Evolutionary conservation across 2,888 invertebrate species (phyloP).

Genomic region (Scrobipalpa costella): DNA sequence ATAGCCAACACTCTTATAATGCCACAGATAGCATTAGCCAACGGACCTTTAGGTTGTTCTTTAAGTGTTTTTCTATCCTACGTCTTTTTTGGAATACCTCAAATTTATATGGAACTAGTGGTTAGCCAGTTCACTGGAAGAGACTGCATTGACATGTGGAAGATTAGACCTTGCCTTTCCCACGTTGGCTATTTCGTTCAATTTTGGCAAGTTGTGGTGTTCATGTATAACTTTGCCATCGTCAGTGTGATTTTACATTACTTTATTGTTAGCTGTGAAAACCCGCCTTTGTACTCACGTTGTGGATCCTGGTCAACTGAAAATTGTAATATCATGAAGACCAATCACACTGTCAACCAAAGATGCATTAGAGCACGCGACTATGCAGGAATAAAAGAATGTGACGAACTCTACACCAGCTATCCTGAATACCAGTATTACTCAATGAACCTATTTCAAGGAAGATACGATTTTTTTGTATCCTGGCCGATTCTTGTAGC

Average conservation of each 20-base stretch:
- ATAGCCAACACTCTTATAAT: neutral
- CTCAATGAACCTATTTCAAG: conserved; percentile 46
- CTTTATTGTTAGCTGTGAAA: conserved; percentile 66
- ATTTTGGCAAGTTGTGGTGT: conserved; percentile 51
- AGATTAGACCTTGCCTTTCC: conserved; percentile 55
- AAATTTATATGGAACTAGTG: conserved; percentile 67
- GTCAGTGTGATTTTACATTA: conserved; percentile 62
- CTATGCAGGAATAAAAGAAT: conserved; percentile 28
- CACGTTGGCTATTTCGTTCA: conserved; percentile 61
- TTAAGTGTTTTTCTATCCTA: conserved; percentile 30
- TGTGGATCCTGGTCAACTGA: conserved; percentile 58
- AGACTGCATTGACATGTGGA: conserved; percentile 67
- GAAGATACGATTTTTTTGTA: conserved; percentile 38
- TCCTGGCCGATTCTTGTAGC: conserved; percentile 63
- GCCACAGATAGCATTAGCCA: neutral
- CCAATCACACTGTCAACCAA: conserved; percentile 60
- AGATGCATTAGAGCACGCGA: conserved; percentile 52
- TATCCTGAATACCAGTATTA: conserved; percentile 70
- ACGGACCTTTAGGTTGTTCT: neutral
- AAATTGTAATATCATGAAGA: conserved; percentile 51
- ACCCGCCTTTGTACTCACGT: conserved; percentile 57
- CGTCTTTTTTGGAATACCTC: conserved; percentile 59
- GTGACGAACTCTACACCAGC: conserved; percentile 45
- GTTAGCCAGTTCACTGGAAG: conserved; percentile 67
- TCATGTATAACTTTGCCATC: conserved; percentile 52